Base-by-base conservation (phyloP, 2,888 invertebrate genomes). In the Onchidella celtica region DNA sequence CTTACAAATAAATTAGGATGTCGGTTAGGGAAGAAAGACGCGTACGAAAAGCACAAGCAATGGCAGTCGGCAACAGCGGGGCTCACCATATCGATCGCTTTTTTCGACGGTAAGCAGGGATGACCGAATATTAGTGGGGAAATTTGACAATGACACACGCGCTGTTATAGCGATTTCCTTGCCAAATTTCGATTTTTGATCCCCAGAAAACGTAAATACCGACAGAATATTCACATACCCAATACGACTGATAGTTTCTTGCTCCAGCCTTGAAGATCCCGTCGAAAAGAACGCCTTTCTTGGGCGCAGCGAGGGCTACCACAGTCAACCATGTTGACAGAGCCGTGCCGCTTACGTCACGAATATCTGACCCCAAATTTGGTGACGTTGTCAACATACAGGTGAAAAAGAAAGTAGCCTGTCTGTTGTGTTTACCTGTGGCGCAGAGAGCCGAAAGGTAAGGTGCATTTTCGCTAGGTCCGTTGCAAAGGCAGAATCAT, bases 221-320 rank as follows among this genome's bases (percentile, higher is more conserved):
- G 4, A 65, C 9, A 47, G 34, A 79, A 47, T 40, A 24, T n/a
- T 32, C 80, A 91, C 92, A 88, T 88, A 92, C 92, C 92, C 47
- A 92, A 86, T 55, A 90, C 84, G 59, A 92, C 86, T 81, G 91
- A 93, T 65, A 93, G 88, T 88, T 93, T 93, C 85, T 93, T 93
- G 87, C 92, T 90, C 93, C 93, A 93, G 86, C 92, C 91, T 79
- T 92, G 87, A 81, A 93, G 90, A 86, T 93, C 93, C 88, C 92
- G 91, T 88, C 89, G 90, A 87, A 93, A 90, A 86, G 89, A 88
- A 79, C 91, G 88, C 86, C 91, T 89, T 87, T 92, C 91, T 87
- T 92, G 91, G 79, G 88, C 89, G 86, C 92, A 92, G 83, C 92
- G 89, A 84, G 89, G 85, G 87, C 89, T 91, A 83, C 91, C 91